phyloP scores from a whole-genome alignment of 2,797 vertebrate species.

The Sparus aurata region DNA sequence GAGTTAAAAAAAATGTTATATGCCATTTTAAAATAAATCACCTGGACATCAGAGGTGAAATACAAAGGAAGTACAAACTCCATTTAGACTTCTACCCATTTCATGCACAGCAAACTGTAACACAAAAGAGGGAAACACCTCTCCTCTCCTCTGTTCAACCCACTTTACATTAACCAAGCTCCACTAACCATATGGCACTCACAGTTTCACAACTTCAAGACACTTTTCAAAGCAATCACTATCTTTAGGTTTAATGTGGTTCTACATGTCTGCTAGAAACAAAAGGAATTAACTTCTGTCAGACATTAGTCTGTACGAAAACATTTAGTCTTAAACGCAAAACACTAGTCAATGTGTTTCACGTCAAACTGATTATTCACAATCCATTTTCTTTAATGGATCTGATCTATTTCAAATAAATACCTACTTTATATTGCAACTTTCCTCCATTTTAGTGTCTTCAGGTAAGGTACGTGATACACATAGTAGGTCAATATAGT shows the following conservation, averaged over 20 bases:
- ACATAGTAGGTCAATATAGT: constrained; percentile 66
- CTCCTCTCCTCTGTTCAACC: constrained; percentile 80
- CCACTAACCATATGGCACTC: constrained; percentile 82
- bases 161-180: constrained; percentile 75
- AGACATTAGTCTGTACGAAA: constrained; percentile 77
- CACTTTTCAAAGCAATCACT: constrained; percentile 71
- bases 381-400: constrained; percentile 47
- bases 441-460: constrained; percentile 70
- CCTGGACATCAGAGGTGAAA: constrained; percentile 86
- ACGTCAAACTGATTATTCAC: constrained; percentile 44
- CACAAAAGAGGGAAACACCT: constrained; percentile 79
- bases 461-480: constrained; percentile 49
- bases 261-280: constrained; percentile 60
- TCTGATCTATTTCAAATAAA: constrained; percentile 63
- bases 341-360: constrained; percentile 52
- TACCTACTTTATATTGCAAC: constrained; percentile 76
- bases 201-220: constrained; percentile 79
- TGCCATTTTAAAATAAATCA: constrained; percentile 91
- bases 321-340: constrained; percentile 46
- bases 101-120: constrained; percentile 87
- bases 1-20: constrained; percentile 94
- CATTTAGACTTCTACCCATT: constrained; percentile 80
- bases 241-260: constrained; percentile 65
- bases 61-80: constrained; percentile 85
- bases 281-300: constrained; percentile 56